Evolutionary conservation across 2,888 invertebrate genomes (phyloP), one percentile per base, ranked within the genome.

Genomic region (Orgyia antiqua): DNA sequence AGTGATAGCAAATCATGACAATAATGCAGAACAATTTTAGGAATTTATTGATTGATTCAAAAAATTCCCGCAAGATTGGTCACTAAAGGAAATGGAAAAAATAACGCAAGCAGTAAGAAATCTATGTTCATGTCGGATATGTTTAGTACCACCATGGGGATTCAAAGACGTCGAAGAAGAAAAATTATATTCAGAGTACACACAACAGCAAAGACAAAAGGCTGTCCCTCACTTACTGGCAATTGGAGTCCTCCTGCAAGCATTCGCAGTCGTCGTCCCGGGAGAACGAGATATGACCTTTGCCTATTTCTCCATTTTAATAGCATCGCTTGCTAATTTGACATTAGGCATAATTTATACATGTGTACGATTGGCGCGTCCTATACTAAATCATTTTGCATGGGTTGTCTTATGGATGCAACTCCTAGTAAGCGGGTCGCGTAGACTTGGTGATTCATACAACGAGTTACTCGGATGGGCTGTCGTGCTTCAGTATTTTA

Each of bases 391-490:
- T 25, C 92, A 92, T 57, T 56, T 92, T 27, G 88, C 89, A 18
- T 93, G 92, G 91, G 80, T 90, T 37, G 70, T 90, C 13, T 87
- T 91, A 18, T 86, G 86, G 83, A 39, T 43, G 9, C 78, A 83
- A 45, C 57, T 84, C 6, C 47, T 83, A 23, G 42, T 70, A 29
- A 70, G 71, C 51, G 69, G 67, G 4, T 88, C 89, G 11, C 86
- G 92, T 25, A 68, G 84, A 3, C 59, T 68, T 13, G 84, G 80
- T 24, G 83, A 84, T 51, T 73, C 83, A 6, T 82, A 78, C 54
- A 83, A 84, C 50, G 92, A 93, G 67, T 87, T 90, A 39, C 87
- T 94, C 2, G 93, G 93, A 27, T 94, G 94, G 94, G 89, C 92
- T 9, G 80, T 93, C 42, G 86, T 94, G 24, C 72, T 93, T 50